Evolutionary conservation across 1,140 invertebrate species (phyloP).

Genomic region (Glomeris maerens): DNA sequence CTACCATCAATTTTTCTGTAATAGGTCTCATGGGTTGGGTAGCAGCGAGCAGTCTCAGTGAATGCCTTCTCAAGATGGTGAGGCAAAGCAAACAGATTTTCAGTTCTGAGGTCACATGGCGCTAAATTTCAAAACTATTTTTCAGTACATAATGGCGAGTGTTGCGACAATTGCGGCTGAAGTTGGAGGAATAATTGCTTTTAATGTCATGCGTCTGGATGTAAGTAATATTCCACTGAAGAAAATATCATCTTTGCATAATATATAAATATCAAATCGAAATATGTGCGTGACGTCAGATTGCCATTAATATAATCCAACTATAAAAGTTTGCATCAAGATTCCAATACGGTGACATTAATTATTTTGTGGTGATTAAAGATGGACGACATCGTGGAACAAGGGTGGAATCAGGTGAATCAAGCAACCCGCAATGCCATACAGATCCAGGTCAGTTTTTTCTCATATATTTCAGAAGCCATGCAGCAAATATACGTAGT

Average conservation of each 20-base stretch:
- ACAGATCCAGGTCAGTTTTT: conserved; percentile 28
- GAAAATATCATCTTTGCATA: background rate
- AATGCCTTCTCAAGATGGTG: conserved; percentile 27
- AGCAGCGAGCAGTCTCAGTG: conserved; percentile 24
- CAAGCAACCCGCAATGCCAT: conserved; percentile 31
- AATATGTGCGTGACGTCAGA: too few relatives aligned
- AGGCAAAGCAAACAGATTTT: conserved; percentile 6
- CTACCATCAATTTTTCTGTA: conserved; percentile 30
- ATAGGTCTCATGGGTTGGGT: conserved; percentile 31
- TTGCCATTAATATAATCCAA: too few relatives aligned
- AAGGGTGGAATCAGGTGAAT: conserved; percentile 34
- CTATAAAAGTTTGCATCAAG: conserved; percentile 6
- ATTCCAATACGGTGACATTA: background rate
- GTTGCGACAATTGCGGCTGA: conserved; percentile 28
- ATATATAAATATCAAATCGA: background rate
- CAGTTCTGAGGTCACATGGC: conserved; percentile 2
- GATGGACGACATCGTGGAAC: conserved; percentile 31
- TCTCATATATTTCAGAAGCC: background rate
- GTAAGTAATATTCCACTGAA: conserved; percentile 19
- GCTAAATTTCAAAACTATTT: conserved; percentile 7
- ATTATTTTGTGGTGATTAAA: conserved; percentile 16
- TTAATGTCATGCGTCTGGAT: conserved; percentile 29
- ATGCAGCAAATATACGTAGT: background rate
- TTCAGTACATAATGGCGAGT: conserved; percentile 28
- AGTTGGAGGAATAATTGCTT: conserved; percentile 30